A percentile compares a stretch with the other conserved stretches of the same genome.
Conservation (phyloP, 1,140 invertebrate genomes). For the Drosophila obscura region DNA sequence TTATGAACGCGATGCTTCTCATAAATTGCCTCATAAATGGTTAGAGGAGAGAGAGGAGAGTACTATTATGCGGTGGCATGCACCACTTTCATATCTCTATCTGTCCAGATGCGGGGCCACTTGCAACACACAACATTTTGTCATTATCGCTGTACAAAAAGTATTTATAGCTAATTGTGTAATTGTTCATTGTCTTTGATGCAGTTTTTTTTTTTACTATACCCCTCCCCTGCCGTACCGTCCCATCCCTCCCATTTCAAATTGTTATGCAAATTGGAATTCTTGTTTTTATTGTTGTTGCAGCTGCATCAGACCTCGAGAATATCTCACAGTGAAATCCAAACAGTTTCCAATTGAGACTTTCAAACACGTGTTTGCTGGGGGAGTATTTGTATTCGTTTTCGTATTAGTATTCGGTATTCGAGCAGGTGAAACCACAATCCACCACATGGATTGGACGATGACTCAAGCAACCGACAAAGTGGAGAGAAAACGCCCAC, state of each 20-base stretch:
- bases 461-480: slow-evolving; percentile 51
- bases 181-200: slow-evolving; percentile 68
- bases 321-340: slow-evolving; percentile 32
- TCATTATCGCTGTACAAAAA: slow-evolving; percentile 54
- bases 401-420: neutral
- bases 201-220: slow-evolving; percentile 24
- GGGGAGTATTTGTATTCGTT: slow-evolving; percentile 8
- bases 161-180: slow-evolving; percentile 77
- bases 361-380: slow-evolving; percentile 74
- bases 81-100: slow-evolving; percentile 25
- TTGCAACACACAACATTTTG: slow-evolving; percentile 62
- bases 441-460: slow-evolving; percentile 15
- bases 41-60: slow-evolving; percentile 8
- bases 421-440: slow-evolving; percentile 65
- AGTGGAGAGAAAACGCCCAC: slow-evolving; percentile 52
- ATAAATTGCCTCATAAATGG: slow-evolving; percentile 17
- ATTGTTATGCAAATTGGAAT: slow-evolving; percentile 77
- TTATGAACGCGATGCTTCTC: slow-evolving; percentile 15
- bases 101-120: slow-evolving; percentile 9
- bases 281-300: slow-evolving; percentile 48
- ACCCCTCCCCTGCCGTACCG: neutral
- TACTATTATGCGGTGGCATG: slow-evolving; percentile 19
- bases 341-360: slow-evolving; percentile 41
- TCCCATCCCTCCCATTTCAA: slow-evolving; percentile 30
- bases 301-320: slow-evolving; percentile 57